Base-by-base conservation (phyloP, 2,888 invertebrate genomes). In the Meganola albula region DNA sequence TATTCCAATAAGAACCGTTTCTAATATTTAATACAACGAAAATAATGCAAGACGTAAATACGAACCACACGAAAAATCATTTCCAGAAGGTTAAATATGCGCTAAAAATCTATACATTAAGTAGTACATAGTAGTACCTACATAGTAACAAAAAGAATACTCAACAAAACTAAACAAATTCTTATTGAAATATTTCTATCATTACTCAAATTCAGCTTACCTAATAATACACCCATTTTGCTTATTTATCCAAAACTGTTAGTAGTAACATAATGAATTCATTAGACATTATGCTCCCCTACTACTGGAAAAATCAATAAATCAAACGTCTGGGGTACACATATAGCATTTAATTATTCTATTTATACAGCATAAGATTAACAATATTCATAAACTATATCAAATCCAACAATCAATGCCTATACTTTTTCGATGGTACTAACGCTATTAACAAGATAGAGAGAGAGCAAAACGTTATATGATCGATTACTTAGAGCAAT, bases 321-420 rank as follows among this genome's bases (percentile, higher is more conserved):
- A 84, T 80, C 67, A 84, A 84, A 84, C 74, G 62, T 74, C 62
- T 65, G 70, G 51, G 64, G 48, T 84, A 84, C 85, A 85, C 84
- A 78, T 84, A 84, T 82, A 85, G 85, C 84, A 74, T 85, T 85
- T 85, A 85, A 84, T 85, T 80, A 83, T 51, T 77, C 83, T 85
- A 83, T 85, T 85, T 85, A 80, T 85, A 85, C 83, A 85, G 84
- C 83, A 83, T 84, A 78, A 78, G 77, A 76, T 82, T 85, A 85
- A 85, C 85, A 84, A 80, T 85, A 83, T 84, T 78, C 73, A 84
- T 85, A 85, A 79, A 85, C 85, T 85, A 84, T 85, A 80, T 84
- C 85, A 85, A 84, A 85, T 85, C 85, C 85, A 85, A 85, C 85
- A 85, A 85, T 82, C 77, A 82, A 79, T 77, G 78, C 63, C 80